Evolutionary conservation across 1,140 invertebrate species (phyloP), one percentile per base, ranked within the genome.

Genomic region (Drosophila pachea): DNA sequence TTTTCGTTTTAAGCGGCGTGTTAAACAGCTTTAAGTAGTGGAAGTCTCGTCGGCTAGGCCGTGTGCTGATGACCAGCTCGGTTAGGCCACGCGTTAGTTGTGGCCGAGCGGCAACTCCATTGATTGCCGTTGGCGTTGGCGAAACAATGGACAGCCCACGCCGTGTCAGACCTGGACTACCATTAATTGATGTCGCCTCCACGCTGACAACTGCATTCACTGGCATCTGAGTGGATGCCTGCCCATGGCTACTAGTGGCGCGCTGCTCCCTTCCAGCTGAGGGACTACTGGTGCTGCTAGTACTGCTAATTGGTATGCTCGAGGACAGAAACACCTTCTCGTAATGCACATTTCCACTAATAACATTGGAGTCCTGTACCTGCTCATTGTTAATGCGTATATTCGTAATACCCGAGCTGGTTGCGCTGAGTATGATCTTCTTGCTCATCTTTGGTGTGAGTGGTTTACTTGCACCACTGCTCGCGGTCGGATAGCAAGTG

Each of bases 281-380:
- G 1, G 76, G 48, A 40, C 53, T 43, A 6, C 16, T 59, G 47
- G 31, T 64, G 56, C 31, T 70, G 42, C 53, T 60, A 11, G 5
- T 42, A n/a, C 38, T 67, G 54, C 38, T 76, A 11, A 77, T 76
- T 16, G 79, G 79, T 64, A 78, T 78, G 36, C 81, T 88, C 8
- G 87, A 76, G 6, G 87, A 87, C 0, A 89, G 76, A 43, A 89
- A 89, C 5, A 89, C 84, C 61, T 89, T 89, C 36, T 89, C 87
- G 31, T 89, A 89, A 58, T 89, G 87, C 3, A 88, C 76, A 54
- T 87, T 86, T 4, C 83, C 83, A 22, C 74, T 83, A 42, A 86
- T 86, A 0, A 86, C 56, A n/a, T 60, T 70, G 0, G 72, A 60
- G 40, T 83, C 79, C 29, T 48, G 66, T 29, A 42, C 5, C 50